Percentiles rank a stretch among this genome's conserved stretches.
phyloP scores from a whole-genome alignment of 1,140 invertebrate genomes.

The Apolygus lucorum region DNA sequence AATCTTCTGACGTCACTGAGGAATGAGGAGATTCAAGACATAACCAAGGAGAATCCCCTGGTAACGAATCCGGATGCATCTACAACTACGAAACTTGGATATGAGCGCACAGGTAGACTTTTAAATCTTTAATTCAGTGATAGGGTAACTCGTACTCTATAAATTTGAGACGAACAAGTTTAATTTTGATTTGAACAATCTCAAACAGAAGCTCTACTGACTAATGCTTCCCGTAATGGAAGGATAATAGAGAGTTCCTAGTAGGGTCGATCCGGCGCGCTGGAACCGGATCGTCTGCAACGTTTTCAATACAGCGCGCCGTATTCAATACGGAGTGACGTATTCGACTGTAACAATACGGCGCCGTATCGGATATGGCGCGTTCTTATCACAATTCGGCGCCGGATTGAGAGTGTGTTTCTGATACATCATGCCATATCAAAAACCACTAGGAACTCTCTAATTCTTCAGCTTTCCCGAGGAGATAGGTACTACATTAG shows the following conservation, averaged over 20 bases:
- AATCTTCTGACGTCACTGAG: background rate
- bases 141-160: background rate
- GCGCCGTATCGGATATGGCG: too few relatives aligned
- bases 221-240: background rate
- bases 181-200: background rate
- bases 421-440: too few relatives aligned
- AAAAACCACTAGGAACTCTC: too few relatives aligned
- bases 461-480: too few relatives aligned
- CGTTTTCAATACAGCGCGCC: too few relatives aligned
- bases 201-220: background rate
- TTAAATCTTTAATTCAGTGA: background rate
- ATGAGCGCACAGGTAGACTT: background rate
- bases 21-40: background rate
- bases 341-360: too few relatives aligned
- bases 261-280: too few relatives aligned
- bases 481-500: too few relatives aligned
- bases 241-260: background rate
- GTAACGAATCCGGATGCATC: background rate
- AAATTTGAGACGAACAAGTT: background rate
- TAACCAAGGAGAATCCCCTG: background rate
- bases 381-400: too few relatives aligned
- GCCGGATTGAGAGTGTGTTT: too few relatives aligned
- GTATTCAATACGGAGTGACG: too few relatives aligned
- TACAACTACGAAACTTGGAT: background rate
- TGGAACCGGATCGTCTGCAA: too few relatives aligned